Base-by-base conservation (phyloP, 2,888 invertebrate genomes). In the Lissonota sp. region DNA sequence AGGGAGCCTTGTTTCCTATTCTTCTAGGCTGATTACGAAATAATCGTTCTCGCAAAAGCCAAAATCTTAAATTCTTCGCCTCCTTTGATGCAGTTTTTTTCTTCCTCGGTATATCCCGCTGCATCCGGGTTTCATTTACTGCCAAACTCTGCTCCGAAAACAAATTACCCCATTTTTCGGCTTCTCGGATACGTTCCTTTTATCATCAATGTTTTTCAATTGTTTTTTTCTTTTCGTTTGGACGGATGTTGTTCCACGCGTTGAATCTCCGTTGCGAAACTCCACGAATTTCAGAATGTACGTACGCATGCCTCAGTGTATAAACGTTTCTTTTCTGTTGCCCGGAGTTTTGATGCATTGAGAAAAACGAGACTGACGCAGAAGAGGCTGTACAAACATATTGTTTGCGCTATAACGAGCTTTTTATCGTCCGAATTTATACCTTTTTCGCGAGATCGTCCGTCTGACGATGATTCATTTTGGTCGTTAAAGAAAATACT, bases 381-480 rank as follows among this genome's bases (percentile, higher is more conserved):
- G 42, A 51, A 81, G 77, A 82, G 64, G 76, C 80, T 83, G 79
- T 62, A 58, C 79, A 82, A 84, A 84, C 80, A 80, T 69, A 83
- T 84, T 82, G 79, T 83, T 84, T 70, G 10, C 60, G 51, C 67
- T 75, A 72, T 80, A 82, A 73, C 57, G 64, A 57, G 63, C 64
- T 70, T 78, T 82, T 72, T 75, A 78, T 77, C 79, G 71, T 10
- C 7, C 51, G 5, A 39, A 66, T 71, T 72, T 64, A 60, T 12
- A 46, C 46, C 26, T 26, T 74, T 76, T 63, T 37, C 44, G n/a
- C 40, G 7, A 57, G 40, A 26, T 40, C 4, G 60, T 55, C 7
- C 8, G 37, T 39, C 49, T 37, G 10, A 14, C 37, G 5, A 55
- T 14, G 53, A 62, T 39, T 69, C 10, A 67, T 42, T n/a, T n/a